phyloP scores from a whole-genome alignment of 2,797 vertebrate genomes.

The Dendrocincla tyrannina region DNA sequence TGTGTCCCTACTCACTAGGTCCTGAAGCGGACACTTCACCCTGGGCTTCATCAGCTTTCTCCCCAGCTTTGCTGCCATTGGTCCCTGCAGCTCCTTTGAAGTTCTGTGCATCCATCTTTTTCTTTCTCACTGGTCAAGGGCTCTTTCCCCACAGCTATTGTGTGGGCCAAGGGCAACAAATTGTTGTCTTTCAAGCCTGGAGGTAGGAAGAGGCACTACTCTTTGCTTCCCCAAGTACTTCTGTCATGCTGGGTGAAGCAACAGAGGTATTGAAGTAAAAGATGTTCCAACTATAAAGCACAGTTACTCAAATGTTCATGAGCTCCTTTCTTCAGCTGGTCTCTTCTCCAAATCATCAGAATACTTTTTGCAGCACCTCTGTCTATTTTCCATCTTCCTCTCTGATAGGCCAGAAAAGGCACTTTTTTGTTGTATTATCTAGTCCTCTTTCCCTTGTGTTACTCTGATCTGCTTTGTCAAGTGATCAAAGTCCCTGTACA shows the following conservation, averaged over 20 bases:
- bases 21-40: neutral
- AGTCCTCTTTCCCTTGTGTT: slow-evolving; percentile 19
- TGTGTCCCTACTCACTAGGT: neutral
- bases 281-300: neutral
- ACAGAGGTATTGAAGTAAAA: neutral
- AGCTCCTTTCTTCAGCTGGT: neutral
- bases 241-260: neutral
- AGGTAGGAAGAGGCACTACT: neutral
- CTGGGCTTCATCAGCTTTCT: neutral
- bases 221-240: neutral
- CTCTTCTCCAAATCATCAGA: neutral
- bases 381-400: slow-evolving; percentile 12
- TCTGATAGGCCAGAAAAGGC: slow-evolving; percentile 30
- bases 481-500: slow-evolving; percentile 58
- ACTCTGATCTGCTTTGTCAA: slow-evolving; percentile 66
- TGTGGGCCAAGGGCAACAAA: neutral
- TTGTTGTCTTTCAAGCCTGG: neutral
- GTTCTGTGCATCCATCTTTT: neutral
- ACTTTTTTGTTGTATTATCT: neutral
- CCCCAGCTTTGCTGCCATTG: neutral
- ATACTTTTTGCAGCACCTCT: neutral
- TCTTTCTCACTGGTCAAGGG: neutral
- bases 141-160: neutral
- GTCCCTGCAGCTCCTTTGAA: neutral
- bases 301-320: neutral